These are phyloP conservation scores for Pristionchus entomophagus DNA, from an alignment of 2,888 invertebrate species.

Conservation along the genomic window DNA sequence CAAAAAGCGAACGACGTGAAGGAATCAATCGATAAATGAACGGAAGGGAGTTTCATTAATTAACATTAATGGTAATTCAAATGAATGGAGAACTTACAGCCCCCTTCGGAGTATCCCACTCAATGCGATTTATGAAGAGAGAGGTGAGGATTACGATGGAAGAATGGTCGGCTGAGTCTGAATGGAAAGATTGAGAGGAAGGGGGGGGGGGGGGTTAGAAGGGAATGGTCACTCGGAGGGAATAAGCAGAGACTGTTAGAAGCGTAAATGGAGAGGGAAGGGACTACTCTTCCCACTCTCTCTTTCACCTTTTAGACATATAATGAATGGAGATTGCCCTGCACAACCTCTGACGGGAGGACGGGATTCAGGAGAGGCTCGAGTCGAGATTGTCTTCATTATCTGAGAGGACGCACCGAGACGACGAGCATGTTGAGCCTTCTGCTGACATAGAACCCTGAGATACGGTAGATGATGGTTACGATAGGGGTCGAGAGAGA, in stretches of 20 bases:
- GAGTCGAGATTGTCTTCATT: constrained; percentile 62
- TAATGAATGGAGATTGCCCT: constrained; percentile 49
- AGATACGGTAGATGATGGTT: not conserved
- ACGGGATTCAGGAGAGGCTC: constrained; percentile 67
- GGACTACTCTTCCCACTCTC: not conserved
- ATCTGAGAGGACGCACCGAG: constrained; percentile 69
- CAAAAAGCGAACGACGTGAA: constrained; percentile 18
- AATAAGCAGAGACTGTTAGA: constrained; percentile 20
- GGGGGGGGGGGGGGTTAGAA: not conserved
- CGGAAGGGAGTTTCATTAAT: too few species aligned
- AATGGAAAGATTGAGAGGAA: not conserved
- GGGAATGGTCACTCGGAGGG: not conserved
- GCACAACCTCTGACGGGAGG: constrained; percentile 73
- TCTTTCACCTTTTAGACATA: constrained; percentile 53
- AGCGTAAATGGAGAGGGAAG: not conserved
- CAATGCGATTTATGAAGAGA: constrained; percentile 69
- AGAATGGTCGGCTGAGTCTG: constrained; percentile 69
- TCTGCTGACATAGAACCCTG: constrained; percentile 42
- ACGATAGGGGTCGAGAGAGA: not conserved
- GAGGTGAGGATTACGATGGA: constrained; percentile 71
- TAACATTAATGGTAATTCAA: too few species aligned
- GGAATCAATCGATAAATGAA: constrained; percentile 2
- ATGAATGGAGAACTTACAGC: constrained; percentile 16
- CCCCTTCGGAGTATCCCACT: constrained; percentile 60
- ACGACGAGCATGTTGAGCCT: constrained; percentile 60